Base-by-base conservation (phyloP, 2,113 vertebrate genomes). In the Illadopsis cleaveri region DNA sequence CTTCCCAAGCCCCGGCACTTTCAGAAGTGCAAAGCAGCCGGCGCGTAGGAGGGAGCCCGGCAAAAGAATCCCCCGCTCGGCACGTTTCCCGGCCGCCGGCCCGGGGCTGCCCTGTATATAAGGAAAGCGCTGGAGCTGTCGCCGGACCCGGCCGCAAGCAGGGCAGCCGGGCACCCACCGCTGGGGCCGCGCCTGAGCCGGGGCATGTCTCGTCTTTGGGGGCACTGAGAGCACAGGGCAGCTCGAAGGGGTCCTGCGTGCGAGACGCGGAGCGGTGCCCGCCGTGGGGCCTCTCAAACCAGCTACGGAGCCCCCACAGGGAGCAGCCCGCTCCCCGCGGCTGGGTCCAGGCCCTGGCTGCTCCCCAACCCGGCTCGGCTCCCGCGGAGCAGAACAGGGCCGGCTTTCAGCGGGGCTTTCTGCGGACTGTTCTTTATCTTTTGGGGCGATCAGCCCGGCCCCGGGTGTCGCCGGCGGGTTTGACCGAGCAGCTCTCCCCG, bases 21-120 rank as follows among this genome's bases (percentile, higher is more conserved):
- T 98, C 98, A 98, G 98, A 98, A 98, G 98, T 99, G 98, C 98
- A 98, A 98, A 99, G 98, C 97, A 98, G 97, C 92, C 97, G 96
- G 98, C 89, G 99, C 99, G 99, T 99, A 98, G 99, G 99, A 99
- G 99, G 99, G 97, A 98, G 98, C 91, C 97, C 98, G 90, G 98
- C 98, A 96, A 98, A 99, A 99, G 99, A 99, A 99, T 99, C 97
- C 98, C 98, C 98, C 91, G 95, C 98, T 97, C 98, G 94, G 98
- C 98, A 97, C 89, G 96, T 98, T 98, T 93, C 97, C 94, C 83
- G 91, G 97, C 94, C 86, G 75, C 73, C 85, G 94, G 96, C 96
- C 93, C 79, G 82, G 83, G 86, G 95, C 96, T 90, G 96, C 81
- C 93, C 95, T 82, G 93, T 96, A 98, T 99, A 99, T 99, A 99